These are phyloP conservation scores for Clarias batrachus DNA, from an alignment of 2,113 vertebrate species.

Conservation along the genomic window DNA sequence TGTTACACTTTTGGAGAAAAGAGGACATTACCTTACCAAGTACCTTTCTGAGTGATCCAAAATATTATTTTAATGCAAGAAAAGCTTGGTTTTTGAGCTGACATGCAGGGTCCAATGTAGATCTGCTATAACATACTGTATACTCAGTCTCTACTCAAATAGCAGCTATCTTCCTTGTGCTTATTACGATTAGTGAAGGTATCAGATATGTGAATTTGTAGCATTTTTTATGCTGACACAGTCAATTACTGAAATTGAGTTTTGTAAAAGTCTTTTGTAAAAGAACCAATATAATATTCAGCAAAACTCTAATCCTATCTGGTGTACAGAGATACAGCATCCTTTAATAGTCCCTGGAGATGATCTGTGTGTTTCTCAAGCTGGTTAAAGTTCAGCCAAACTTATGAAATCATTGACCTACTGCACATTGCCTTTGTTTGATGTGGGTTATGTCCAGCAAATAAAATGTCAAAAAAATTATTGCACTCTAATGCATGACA, in stretches of 20 bases:
- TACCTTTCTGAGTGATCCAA: too few relatives aligned
- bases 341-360: constrained; percentile 8
- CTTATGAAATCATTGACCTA: constrained; percentile 56
- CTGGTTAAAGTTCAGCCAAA: constrained; percentile 45
- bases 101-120: background rate
- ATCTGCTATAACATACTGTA: background rate
- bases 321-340: background rate
- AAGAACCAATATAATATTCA: background rate
- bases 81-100: background rate
- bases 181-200: background rate
- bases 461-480: background rate
- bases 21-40: background rate
- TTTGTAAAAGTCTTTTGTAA: background rate
- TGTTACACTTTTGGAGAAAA: background rate
- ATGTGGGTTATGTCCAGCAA: background rate
- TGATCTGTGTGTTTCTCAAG: constrained; percentile 14
- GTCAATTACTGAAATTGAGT: background rate
- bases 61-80: background rate
- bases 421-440: constrained; percentile 56
- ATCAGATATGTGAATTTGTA: background rate
- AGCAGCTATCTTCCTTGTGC: background rate
- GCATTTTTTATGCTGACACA: background rate
- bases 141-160: background rate
- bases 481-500: background rate
- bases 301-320: background rate